Percentiles rank a stretch among this genome's conserved stretches.
phyloP scores from a whole-genome alignment of 1,140 invertebrate genomes.

The Apis cerana region DNA sequence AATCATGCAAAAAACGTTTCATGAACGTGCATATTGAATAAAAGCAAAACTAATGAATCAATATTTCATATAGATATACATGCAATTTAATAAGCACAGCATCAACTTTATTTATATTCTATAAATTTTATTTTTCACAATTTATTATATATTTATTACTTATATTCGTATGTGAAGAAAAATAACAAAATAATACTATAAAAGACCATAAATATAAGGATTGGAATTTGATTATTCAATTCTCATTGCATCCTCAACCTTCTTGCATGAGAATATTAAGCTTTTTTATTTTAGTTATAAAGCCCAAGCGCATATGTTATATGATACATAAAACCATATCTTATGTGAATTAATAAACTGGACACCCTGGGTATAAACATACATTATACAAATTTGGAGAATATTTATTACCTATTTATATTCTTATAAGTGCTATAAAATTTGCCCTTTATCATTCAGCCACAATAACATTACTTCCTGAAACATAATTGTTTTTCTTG shows the following conservation, averaged over 20 bases:
- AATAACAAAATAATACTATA: conserved; percentile 21
- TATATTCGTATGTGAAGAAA: conserved; percentile 21
- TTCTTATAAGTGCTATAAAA: conserved; percentile 75
- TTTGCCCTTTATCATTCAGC: conserved; percentile 76
- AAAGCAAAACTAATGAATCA: conserved; percentile 32
- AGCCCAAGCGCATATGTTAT: conserved; percentile 63
- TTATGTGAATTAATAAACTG: conserved; percentile 62
- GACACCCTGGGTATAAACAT: conserved; percentile 69
- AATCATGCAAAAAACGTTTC: conserved; percentile 37
- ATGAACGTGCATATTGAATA: conserved; percentile 41
- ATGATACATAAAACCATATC: conserved; percentile 61
- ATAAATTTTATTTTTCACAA: conserved; percentile 48
- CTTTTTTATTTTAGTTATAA: conserved; percentile 56
- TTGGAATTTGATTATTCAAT: conserved; percentile 6
- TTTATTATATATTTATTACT: conserved; percentile 41
- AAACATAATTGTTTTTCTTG: conserved; percentile 75
- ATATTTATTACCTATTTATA: conserved; percentile 77
- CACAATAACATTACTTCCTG: conserved; percentile 77
- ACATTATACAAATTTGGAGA: conserved; percentile 65
- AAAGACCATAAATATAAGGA: conserved; percentile 7
- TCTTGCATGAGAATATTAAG: conserved; percentile 33
- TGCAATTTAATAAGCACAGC: conserved; percentile 49
- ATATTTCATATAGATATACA: conserved; percentile 42
- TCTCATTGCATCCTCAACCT: conserved; percentile 26
- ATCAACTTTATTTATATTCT: conserved; percentile 41